Base-by-base conservation (phyloP, 2,888 invertebrate genomes). In the Meta bourneti region DNA sequence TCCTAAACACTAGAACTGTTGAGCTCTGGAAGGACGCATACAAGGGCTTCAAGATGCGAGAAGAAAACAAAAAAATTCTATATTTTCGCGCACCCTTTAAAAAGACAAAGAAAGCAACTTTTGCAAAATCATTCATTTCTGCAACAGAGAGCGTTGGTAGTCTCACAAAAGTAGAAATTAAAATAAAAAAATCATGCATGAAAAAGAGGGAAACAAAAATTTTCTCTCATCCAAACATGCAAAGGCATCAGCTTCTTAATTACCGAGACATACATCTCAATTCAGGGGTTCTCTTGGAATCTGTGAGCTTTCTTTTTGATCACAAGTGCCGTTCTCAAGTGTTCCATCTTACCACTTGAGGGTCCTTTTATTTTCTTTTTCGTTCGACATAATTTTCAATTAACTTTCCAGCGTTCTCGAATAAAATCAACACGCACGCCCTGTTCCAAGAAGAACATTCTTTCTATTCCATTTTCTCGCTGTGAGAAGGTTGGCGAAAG, bases 271-370 rank as follows among this genome's bases (percentile, higher is more conserved):
- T 69, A 72, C 20, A 16, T 75, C 75, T 77, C 52, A 51, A 52
- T 54, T 49, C 78, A 19, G 74, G 74, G 72, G 51, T 61, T 11
- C 52, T 48, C 83, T n/a, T 72, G 34, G 51, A 69, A 74, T 34
- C 70, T 79, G 77, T 78, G 86, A 71, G 49, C 52, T 51, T 79
- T 85, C 85, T 80, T 81, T 84, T 74, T 79, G 87, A 85, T 86
- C 77, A 71, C 81, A 91, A 91, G 86, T 91, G 77, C 81, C 48
- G 77, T 71, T 74, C 69, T 77, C 81, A 91, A 91, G 90, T 77
- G 75, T 70, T 70, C 81, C 75, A 54, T 81, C 79, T 82, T 77
- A 52, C 82, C 75, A 75, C 77, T 77, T 70, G 69, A 75, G 52
- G 54, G 34, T 19, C 51, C 11, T 20, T n/a, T 20, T 61, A 11